Evolutionary conservation across 2,113 vertebrate species (phyloP).

Genomic region (Coreoperca whiteheadi): DNA sequence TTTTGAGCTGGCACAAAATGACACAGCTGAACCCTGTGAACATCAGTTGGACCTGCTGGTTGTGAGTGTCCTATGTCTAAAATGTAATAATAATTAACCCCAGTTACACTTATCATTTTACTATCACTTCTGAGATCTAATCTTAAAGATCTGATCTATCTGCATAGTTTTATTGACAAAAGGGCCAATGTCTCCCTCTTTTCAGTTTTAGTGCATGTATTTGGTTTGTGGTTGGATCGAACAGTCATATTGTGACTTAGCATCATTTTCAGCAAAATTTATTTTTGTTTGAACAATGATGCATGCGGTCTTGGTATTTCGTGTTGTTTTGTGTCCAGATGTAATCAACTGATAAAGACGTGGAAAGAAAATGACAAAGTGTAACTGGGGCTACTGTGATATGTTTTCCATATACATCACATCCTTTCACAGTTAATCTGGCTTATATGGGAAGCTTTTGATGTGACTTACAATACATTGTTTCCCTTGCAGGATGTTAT

Average conservation of each 20-base stretch:
- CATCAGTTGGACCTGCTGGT: constrained; percentile 78
- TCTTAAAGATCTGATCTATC: background rate
- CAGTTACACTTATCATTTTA: constrained; percentile 2
- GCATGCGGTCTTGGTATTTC: background rate
- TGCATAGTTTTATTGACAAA: too few relatives aligned
- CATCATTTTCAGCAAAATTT: background rate
- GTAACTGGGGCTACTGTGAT: constrained; percentile 12
- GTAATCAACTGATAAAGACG: background rate
- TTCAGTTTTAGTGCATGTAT: background rate
- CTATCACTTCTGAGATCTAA: background rate
- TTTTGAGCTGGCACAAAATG: constrained; percentile 68
- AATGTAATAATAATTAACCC: background rate
- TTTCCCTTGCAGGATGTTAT: constrained; percentile 85
- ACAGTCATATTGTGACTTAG: background rate
- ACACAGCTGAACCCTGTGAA: constrained; percentile 77
- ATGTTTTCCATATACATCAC: background rate
- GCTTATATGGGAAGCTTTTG: background rate
- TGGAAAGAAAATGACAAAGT: background rate
- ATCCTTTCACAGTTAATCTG: background rate
- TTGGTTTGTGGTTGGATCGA: background rate
- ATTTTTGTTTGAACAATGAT: background rate
- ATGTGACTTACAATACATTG: constrained; percentile 3
- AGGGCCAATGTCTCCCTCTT: background rate
- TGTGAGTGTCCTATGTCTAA: constrained; percentile 83
- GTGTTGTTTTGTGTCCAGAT: background rate